Evolutionary conservation across 2,113 vertebrate genomes (phyloP), one percentile per base, ranked within the genome.

Genomic region (Stictonetta naevosa): DNA sequence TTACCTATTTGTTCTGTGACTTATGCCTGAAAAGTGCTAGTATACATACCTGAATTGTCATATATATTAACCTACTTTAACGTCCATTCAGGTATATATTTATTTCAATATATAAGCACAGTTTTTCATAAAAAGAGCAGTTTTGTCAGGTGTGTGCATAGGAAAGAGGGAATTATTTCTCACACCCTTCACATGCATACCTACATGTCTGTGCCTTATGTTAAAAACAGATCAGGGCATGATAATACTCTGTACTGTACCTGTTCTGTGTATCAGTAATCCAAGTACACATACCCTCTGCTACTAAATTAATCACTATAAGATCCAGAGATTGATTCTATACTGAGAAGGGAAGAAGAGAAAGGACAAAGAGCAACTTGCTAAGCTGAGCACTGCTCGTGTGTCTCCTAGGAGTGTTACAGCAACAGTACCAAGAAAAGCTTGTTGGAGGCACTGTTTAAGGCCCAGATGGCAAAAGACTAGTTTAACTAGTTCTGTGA

Each of bases 61-160:
- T 21, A 11, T 11, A 4, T 23, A 10, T 22, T 73, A 23, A 23
- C 40, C 22, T 62, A 6, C 4, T 10, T 33, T 5, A 52, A 31
- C 4, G 31, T 53, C 13, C 7, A 0, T 17, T 5, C 7, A 14
- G 5, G 5, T 18, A 1, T 48, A 29, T 17, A 13, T 69, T 17
- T 22, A 23, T 3, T 56, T 38, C 33, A 66, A 69, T 34, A 48
- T 14, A 25, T 81, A 62, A 71, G 10, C 28, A 17, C 0, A 10
- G 40, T 22, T 74, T 81, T 81, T 31, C 23, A 44, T 62, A 86
- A 86, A 0, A 52, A 42, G 9, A 55, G 5, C 20, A 83, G 23
- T 8, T 77, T 33, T 46, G 21, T 38, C 1, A 1, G 71, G 9
- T 55, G 8, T 34, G 15, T 34, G 31, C n/a, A 3, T 14, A 59